Evolutionary conservation across 2,113 vertebrate species (phyloP).

Genomic region (Notechis scutatus): DNA sequence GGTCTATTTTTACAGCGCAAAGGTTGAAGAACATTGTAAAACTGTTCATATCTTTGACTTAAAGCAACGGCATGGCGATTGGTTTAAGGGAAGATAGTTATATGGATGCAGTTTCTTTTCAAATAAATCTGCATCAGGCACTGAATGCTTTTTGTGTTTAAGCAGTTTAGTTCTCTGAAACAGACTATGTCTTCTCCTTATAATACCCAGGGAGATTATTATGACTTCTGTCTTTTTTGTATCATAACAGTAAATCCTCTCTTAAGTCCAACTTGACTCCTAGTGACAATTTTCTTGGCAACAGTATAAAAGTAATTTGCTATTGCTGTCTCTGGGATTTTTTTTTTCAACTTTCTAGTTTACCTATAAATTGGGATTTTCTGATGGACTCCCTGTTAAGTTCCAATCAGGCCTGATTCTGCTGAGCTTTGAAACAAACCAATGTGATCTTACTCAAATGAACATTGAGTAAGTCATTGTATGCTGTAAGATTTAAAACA

Average conservation of each 20-base stretch:
- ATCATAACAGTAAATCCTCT: not conserved
- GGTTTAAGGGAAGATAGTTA: slow-evolving; percentile 28
- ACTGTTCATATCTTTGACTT: slow-evolving; percentile 35
- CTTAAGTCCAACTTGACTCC: not conserved
- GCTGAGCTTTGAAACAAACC: not conserved
- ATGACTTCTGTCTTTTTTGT: not conserved
- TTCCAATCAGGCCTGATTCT: not conserved
- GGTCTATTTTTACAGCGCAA: slow-evolving; percentile 66
- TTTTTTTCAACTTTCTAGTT: not conserved
- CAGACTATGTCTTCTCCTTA: not conserved
- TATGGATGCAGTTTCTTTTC: not conserved
- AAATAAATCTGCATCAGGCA: not conserved
- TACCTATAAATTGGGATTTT: not conserved
- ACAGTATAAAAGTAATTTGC: not conserved
- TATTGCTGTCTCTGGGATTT: not conserved
- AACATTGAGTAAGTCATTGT: not conserved
- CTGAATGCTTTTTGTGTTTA: not conserved
- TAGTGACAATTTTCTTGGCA: not conserved
- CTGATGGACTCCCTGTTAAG: not conserved
- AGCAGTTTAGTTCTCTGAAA: not conserved
- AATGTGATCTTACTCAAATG: not conserved
- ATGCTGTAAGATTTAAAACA: not conserved
- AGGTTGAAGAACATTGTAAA: slow-evolving; percentile 50
- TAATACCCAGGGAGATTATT: not conserved
- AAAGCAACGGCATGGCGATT: slow-evolving; percentile 23